Percentiles rank a stretch among this genome's conserved stretches.
Evolutionary conservation across 2,113 vertebrate genomes (phyloP).

Genomic region (Thomomys bottae): DNA sequence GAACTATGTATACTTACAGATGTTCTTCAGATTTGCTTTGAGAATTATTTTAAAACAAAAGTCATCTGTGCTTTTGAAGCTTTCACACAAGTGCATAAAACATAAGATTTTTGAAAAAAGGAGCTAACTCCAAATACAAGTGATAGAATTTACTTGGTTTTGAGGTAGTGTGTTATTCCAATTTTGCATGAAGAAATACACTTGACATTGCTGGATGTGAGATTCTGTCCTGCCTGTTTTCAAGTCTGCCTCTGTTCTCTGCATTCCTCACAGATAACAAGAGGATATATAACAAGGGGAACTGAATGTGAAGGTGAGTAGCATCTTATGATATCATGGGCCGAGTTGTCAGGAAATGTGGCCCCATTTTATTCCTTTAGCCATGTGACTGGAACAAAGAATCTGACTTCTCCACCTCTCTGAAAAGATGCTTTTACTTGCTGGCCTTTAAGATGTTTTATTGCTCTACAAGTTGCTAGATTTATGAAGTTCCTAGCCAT

Average conservation of each 20-base stretch:
- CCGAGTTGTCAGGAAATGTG: background rate
- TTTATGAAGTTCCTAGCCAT: background rate
- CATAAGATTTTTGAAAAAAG: background rate
- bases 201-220: background rate
- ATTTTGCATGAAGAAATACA: background rate
- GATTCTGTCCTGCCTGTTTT: background rate
- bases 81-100: background rate
- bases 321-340: background rate
- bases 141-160: background rate
- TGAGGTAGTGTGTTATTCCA: background rate
- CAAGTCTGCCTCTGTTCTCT: background rate
- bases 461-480: background rate
- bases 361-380: background rate
- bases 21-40: constrained; percentile 16
- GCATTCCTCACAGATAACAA: background rate
- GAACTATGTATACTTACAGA: background rate
- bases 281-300: too few species aligned
- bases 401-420: background rate
- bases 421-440: background rate
- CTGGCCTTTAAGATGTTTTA: background rate
- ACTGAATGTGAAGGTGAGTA: background rate
- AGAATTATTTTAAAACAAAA: constrained; percentile 23
- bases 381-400: background rate
- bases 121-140: background rate
- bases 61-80: background rate